phyloP scores from a whole-genome alignment of 2,797 vertebrate species.

The Avahi laniger region DNA sequence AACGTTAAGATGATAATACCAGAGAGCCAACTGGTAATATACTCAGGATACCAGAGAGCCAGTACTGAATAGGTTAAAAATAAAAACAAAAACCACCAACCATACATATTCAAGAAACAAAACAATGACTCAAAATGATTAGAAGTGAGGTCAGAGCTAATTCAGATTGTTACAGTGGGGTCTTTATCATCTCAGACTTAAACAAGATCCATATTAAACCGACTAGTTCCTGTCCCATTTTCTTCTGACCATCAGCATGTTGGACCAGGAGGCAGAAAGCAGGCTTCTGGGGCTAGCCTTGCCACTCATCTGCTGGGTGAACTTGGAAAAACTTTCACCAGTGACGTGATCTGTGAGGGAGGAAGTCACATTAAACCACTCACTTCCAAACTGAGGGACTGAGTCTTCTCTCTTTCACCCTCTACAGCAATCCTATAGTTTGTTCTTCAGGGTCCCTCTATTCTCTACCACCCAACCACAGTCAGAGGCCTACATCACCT shows the following conservation, averaged over 20 bases:
- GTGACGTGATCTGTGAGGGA: neutral
- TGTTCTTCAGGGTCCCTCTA: neutral
- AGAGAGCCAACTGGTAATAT: neutral
- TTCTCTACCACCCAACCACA: neutral
- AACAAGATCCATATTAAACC: neutral
- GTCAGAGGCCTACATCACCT: neutral
- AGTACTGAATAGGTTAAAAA: neutral
- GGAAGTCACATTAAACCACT: neutral
- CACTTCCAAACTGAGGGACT: neutral
- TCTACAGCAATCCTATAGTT: neutral
- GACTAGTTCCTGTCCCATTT: neutral
- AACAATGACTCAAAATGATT: neutral
- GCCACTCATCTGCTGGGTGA: neutral
- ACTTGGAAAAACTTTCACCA: neutral
- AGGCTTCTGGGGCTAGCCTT: neutral
- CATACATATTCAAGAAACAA: slow-evolving; percentile 8
- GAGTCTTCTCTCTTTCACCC: neutral
- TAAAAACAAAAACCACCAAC: neutral
- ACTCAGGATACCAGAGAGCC: neutral
- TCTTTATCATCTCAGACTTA: neutral
- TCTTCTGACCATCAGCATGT: neutral
- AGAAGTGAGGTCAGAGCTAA: neutral
- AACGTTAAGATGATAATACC: neutral
- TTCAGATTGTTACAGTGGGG: neutral
- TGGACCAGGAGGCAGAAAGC: neutral